Conservation (phyloP, 1,140 invertebrate species). For the Heliconius eleuchia region DNA sequence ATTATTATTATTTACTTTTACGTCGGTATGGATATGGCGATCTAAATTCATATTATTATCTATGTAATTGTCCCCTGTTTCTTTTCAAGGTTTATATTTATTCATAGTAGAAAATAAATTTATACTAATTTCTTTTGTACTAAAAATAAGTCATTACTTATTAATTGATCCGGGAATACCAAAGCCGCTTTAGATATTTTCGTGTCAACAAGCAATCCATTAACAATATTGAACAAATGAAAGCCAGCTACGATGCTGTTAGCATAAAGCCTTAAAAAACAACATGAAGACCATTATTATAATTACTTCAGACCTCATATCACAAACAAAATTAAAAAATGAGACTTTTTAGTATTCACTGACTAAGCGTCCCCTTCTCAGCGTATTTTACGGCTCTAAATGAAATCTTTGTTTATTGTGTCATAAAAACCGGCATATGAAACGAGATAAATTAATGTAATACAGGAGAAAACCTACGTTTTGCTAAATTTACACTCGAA, state of each 20-base stretch:
- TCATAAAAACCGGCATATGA: constrained; percentile 35
- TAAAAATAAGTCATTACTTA: not conserved
- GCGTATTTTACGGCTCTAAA: constrained; percentile 29
- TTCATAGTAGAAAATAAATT: not conserved
- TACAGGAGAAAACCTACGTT: constrained; percentile 18
- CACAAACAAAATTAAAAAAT: constrained; percentile 37
- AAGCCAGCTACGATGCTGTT: constrained; percentile 20
- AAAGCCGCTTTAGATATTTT: constrained; percentile 12
- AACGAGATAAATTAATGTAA: constrained; percentile 34
- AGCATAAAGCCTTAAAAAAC: constrained; percentile 23
- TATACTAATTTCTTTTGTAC: not conserved
- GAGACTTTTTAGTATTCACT: constrained; percentile 28
- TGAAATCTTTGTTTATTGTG: constrained; percentile 37
- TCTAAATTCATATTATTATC: not conserved
- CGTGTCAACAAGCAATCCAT: constrained; percentile 30
- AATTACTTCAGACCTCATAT: constrained; percentile 30
- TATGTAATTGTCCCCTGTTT: not conserved
- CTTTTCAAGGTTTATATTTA: not conserved
- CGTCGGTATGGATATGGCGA: too few relatives aligned
- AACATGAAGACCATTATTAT: constrained; percentile 33
- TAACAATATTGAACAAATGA: constrained; percentile 29
- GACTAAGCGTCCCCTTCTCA: constrained; percentile 22
- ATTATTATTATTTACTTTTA: too few relatives aligned
- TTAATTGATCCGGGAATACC: constrained; percentile 10
- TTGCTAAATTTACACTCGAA: constrained; percentile 24